Percentiles rank a stretch among this genome's conserved stretches.
These are phyloP conservation scores for Bostrychus sinensis DNA, from an alignment of 2,113 vertebrate species.

Conservation along the genomic window DNA sequence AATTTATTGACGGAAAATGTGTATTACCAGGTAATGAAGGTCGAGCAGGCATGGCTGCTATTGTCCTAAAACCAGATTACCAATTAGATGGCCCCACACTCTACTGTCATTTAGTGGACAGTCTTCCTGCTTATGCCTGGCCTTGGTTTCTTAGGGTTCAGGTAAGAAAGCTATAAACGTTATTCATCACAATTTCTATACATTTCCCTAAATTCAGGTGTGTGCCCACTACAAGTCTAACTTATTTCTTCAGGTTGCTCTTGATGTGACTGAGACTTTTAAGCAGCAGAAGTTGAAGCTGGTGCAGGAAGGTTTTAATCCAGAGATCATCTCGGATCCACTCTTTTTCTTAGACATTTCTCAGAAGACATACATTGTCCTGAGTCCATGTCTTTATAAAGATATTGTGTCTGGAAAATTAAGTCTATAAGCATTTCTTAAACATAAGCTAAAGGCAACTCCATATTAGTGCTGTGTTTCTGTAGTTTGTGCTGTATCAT, in stretches of 20 bases:
- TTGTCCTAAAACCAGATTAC: conserved; percentile 76
- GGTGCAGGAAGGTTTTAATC: conserved; percentile 82
- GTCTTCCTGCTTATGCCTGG: conserved; percentile 80
- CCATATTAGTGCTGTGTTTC: background rate
- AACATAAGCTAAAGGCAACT: background rate
- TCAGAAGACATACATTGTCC: conserved; percentile 69
- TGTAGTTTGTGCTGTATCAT: background rate
- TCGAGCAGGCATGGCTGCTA: conserved; percentile 85
- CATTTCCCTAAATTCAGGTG: background rate
- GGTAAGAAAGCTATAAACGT: conserved; percentile 47
- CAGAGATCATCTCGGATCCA: conserved; percentile 48
- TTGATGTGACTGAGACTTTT: conserved; percentile 86
- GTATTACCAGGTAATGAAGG: conserved; percentile 85
- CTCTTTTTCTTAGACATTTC: conserved; percentile 80
- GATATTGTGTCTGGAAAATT: conserved; percentile 79
- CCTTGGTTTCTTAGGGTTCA: conserved; percentile 70
- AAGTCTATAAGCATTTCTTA: conserved; percentile 62
- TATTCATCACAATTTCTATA: background rate
- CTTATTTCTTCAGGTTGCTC: conserved; percentile 65
- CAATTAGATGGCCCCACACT: conserved; percentile 73
- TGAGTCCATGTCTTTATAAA: conserved; percentile 67
- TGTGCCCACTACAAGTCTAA: background rate
- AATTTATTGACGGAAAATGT: background rate
- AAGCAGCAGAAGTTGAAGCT: conserved; percentile 85
- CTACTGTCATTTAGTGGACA: conserved; percentile 71